A percentile compares a stretch with the other conserved stretches of the same genome.
These are phyloP conservation scores for Rhynchomys soricoides DNA, from an alignment of 2,113 vertebrate species.

Conservation along the genomic window DNA sequence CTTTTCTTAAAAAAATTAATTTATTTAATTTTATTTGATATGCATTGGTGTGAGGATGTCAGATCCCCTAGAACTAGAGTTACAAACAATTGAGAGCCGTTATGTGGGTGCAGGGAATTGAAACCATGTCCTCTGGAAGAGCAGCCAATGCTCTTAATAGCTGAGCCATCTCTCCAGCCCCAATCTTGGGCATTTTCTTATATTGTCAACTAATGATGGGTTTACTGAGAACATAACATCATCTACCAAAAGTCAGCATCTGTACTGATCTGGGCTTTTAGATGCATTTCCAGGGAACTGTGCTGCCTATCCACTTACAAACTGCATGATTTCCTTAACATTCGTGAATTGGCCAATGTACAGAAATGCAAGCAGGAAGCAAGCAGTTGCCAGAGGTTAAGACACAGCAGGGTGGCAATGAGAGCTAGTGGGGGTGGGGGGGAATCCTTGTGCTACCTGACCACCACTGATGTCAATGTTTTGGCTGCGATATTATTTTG, in stretches of 20 bases:
- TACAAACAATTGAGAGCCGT: background rate
- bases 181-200: background rate
- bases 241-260: background rate
- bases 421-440: rapidly evolving
- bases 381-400: background rate
- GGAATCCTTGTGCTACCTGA: background rate
- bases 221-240: background rate
- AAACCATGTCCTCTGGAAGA: background rate
- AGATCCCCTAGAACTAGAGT: background rate
- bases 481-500: background rate
- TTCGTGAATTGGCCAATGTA: background rate
- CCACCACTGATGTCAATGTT: rapidly evolving
- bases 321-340: background rate
- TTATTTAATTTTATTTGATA: background rate
- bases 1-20: background rate
- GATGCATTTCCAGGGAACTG: background rate
- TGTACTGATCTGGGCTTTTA: background rate
- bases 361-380: background rate
- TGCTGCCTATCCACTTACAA: background rate
- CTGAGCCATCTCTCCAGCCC: background rate
- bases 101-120: background rate
- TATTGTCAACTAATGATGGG: background rate
- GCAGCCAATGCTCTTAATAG: background rate
- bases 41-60: background rate
- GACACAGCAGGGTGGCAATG: background rate